A percentile compares a stretch with the other conserved stretches of the same genome.
Evolutionary conservation across 2,113 vertebrate genomes (phyloP).

Genomic region (Macaca nemestrina): DNA sequence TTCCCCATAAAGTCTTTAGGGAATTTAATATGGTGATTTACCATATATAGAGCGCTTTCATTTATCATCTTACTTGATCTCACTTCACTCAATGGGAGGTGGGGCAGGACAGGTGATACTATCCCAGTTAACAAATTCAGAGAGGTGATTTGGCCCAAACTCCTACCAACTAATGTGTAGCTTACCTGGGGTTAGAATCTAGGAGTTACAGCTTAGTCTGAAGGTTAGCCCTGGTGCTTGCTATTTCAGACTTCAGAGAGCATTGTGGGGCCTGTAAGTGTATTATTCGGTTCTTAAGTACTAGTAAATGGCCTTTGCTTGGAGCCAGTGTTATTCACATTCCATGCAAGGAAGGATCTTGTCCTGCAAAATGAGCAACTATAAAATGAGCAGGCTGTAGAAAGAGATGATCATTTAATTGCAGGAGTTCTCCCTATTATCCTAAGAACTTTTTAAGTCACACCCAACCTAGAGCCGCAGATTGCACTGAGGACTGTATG

Average conservation of each 20-base stretch:
- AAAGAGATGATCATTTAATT: not conserved
- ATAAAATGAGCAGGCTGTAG: not conserved
- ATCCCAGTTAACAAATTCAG: not conserved
- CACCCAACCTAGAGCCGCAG: not conserved
- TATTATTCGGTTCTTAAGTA: not conserved
- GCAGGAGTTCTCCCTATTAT: not conserved
- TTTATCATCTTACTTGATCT: not conserved
- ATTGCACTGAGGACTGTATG: not conserved
- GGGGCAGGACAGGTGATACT: not conserved
- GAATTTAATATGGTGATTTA: not conserved
- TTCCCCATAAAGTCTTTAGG: conserved; percentile 1
- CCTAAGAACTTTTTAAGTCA: not conserved
- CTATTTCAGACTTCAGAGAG: not conserved
- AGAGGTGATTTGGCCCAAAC: not conserved
- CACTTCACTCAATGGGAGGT: too few species aligned
- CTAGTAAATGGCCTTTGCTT: not conserved
- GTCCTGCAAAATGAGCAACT: not conserved
- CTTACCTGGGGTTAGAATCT: conserved; percentile 19
- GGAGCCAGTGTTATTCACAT: not conserved
- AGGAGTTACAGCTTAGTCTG: not conserved
- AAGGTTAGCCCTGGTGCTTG: not conserved
- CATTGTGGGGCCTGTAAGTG: not conserved
- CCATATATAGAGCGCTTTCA: not conserved
- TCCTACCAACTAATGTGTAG: not conserved
- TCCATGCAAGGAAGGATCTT: not conserved